A percentile compares a stretch with the other conserved stretches of the same genome.
phyloP scores from a whole-genome alignment of 2,888 invertebrate genomes.

The Thereva unica region DNA sequence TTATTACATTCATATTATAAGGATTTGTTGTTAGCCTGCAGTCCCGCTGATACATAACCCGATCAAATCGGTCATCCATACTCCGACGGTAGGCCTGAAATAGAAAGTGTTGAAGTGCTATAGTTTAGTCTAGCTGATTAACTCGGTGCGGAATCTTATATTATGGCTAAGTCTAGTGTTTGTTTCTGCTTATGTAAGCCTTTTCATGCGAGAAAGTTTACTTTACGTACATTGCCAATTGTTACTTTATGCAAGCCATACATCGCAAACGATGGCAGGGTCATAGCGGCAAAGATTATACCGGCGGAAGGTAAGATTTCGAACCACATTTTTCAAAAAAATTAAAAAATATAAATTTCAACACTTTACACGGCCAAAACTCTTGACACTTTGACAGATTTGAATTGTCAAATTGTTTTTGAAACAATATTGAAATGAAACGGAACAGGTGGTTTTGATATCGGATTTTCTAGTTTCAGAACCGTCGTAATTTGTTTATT shows the following conservation, averaged over 20 bases:
- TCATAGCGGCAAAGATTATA: conserved; percentile 65
- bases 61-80: conserved; percentile 61
- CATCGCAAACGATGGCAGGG: conserved; percentile 65
- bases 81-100: conserved; percentile 64
- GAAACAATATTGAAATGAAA: too few relatives aligned
- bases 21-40: conserved; percentile 64
- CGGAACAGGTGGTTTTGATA: too few relatives aligned
- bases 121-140: background rate
- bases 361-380: background rate
- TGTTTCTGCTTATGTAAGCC: conserved; percentile 38
- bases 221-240: conserved; percentile 66
- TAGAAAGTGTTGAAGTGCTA: background rate
- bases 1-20: conserved; percentile 64
- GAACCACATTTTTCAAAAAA: conserved; percentile 66
- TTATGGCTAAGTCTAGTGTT: background rate
- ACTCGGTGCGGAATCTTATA: background rate
- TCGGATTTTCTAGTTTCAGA: too few relatives aligned
- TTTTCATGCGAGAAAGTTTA: background rate
- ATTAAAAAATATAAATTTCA: background rate
- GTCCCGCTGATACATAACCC: conserved; percentile 66
- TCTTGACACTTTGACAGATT: too few relatives aligned
- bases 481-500: too few relatives aligned
- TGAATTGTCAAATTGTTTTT: too few relatives aligned
- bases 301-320: conserved; percentile 69
- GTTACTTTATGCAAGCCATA: conserved; percentile 66